Evolutionary conservation across 64 coral and sea anemone species (phyloP).

Genomic region (Exaiptasia diaphana): DNA sequence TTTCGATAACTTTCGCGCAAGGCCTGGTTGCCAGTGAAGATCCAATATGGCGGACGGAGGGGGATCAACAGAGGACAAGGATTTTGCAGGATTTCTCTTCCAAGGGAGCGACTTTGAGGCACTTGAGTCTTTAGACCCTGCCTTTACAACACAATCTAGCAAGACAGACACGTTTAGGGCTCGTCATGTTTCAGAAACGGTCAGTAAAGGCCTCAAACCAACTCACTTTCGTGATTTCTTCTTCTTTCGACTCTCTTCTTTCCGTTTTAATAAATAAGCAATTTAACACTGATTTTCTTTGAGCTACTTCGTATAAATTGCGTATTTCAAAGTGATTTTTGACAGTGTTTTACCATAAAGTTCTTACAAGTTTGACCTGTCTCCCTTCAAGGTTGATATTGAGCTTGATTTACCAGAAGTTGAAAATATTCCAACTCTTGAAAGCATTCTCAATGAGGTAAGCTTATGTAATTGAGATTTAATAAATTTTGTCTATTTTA

Average conservation of each 20-base stretch:
- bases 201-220: no score
- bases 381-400: no score
- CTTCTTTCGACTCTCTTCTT: no score
- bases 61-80: slow-evolving; percentile 29
- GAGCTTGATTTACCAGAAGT: slow-evolving; percentile 88
- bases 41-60: slow-evolving; percentile 73
- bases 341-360: no score
- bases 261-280: neutral
- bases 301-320: no score
- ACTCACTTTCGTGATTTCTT: no score
- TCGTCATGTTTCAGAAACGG: slow-evolving; percentile 39
- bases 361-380: no score
- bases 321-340: no score
- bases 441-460: slow-evolving; percentile 98
- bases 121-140: slow-evolving; percentile 76
- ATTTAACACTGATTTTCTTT: no score
- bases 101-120: slow-evolving; percentile 57
- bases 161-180: slow-evolving; percentile 60
- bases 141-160: slow-evolving; percentile 61
- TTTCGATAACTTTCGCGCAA: no score
- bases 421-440: slow-evolving; percentile 83
- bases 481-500: neutral
- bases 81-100: slow-evolving; percentile 63
- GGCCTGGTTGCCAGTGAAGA: neutral
- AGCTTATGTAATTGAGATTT: neutral